phyloP scores from a whole-genome alignment of 2,797 vertebrate species.

The Enteromius treurensis region DNA sequence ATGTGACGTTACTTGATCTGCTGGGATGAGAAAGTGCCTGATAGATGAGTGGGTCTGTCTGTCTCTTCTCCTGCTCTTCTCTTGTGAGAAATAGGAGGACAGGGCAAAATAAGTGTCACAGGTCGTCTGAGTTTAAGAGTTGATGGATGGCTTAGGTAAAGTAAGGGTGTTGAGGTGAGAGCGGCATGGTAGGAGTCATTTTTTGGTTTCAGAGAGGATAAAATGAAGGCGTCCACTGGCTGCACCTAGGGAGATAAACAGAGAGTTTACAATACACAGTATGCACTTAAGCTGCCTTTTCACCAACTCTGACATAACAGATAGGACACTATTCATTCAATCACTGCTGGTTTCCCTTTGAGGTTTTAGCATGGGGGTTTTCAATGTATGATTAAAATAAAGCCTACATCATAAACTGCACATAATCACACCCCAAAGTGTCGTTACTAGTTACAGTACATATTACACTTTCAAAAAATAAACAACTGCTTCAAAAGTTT shows the following conservation, averaged over 20 bases:
- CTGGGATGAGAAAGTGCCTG: conserved; percentile 49
- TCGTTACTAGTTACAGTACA: neutral
- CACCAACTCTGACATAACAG: too few relatives aligned
- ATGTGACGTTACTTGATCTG: conserved; percentile 56
- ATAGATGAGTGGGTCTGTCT: conserved; percentile 56
- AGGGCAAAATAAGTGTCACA: conserved; percentile 81
- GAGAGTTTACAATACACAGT: neutral
- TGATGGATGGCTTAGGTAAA: conserved; percentile 81
- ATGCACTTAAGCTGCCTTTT: conserved; percentile 23
- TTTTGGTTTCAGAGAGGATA: conserved; percentile 79
- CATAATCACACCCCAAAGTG: neutral
- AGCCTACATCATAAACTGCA: neutral
- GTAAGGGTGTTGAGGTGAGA: conserved; percentile 80
- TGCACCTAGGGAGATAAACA: conserved; percentile 77
- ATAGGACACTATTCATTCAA: too few relatives aligned
- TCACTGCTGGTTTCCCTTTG: too few relatives aligned
- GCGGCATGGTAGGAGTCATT: conserved; percentile 75
- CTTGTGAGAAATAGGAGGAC: conserved; percentile 79
- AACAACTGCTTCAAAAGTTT: neutral
- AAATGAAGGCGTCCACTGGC: conserved; percentile 79
- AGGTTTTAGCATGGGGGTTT: too few relatives aligned
- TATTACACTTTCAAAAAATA: neutral
- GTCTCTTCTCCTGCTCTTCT: conserved; percentile 68
- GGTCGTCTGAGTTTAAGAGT: conserved; percentile 76
- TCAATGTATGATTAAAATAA: too few relatives aligned